Evolutionary conservation across 2,888 invertebrate species (phyloP).

Genomic region (Beris chalybata): DNA sequence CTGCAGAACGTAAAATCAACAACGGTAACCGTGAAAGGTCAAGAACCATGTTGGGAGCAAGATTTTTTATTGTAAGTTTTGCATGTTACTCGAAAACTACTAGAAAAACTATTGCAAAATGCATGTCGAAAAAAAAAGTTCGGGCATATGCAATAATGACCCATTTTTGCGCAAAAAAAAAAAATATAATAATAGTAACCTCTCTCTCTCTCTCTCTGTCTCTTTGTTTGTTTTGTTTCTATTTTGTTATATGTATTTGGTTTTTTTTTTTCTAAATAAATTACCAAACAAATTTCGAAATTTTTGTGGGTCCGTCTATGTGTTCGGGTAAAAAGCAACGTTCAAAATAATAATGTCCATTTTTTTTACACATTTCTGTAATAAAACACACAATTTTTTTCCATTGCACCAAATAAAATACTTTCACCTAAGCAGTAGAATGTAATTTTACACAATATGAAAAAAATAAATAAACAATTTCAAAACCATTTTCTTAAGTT

Average conservation of each 20-base stretch:
- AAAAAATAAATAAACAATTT: too few species aligned
- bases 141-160: neutral
- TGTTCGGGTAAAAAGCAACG: neutral
- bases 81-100: too few species aligned
- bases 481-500: too few species aligned
- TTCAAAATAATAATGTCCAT: neutral
- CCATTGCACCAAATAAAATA: too few species aligned
- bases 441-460: too few species aligned
- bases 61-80: conserved; percentile 97
- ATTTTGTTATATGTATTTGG: conserved; percentile 1
- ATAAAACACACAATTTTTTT: too few species aligned
- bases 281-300: neutral
- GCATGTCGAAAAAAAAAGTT: conserved; percentile 2
- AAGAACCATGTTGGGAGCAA: conserved; percentile 96
- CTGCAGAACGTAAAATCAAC: conserved; percentile 98
- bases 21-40: conserved; percentile 94
- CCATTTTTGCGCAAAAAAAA: too few species aligned
- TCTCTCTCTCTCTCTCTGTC: neutral
- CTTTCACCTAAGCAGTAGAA: too few species aligned
- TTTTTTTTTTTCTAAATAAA: neutral
- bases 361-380: too few species aligned
- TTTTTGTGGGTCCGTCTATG: neutral
- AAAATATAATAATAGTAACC: too few species aligned
- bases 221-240: neutral
- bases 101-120: conserved; percentile 17